These are phyloP conservation scores for Cremastinae sp. DNA, from an alignment of 2,888 invertebrate genomes.

Conservation along the genomic window DNA sequence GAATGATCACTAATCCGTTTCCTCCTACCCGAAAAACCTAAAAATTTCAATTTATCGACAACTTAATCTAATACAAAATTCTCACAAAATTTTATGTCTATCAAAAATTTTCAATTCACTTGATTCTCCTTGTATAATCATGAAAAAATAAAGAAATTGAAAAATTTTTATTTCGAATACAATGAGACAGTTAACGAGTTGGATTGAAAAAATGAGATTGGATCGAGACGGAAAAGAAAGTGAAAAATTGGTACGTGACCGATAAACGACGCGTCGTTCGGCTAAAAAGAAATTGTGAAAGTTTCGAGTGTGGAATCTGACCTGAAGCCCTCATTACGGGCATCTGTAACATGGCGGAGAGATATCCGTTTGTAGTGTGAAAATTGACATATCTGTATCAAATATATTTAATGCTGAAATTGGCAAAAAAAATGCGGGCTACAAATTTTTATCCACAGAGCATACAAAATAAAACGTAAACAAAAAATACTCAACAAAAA, in stretches of 20 bases:
- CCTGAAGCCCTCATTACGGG: conserved; percentile 41
- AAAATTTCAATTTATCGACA: conserved; percentile 10
- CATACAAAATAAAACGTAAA: conserved; percentile 16
- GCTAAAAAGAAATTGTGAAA: conserved; percentile 58
- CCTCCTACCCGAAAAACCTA: conserved; percentile 26
- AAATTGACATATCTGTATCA: conserved; percentile 5
- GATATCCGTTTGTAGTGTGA: conserved; percentile 21
- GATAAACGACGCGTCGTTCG: conserved; percentile 5
- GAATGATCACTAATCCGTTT: conserved; percentile 50
- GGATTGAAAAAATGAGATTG: not conserved
- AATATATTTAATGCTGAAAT: not conserved
- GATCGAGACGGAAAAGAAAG: not conserved
- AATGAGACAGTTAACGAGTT: too few species aligned
- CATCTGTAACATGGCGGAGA: conserved; percentile 26
- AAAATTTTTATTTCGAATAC: too few species aligned
- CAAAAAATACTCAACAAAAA: too few species aligned
- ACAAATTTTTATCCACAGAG: too few species aligned
- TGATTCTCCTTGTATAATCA: too few species aligned
- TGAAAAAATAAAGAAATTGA: not conserved
- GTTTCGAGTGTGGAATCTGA: conserved; percentile 47
- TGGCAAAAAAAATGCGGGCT: conserved; percentile 11
- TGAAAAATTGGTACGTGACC: not conserved
- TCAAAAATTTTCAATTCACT: too few species aligned
- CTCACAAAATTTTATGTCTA: too few species aligned
- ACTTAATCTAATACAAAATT: too few species aligned